Conservation (phyloP, 2,797 vertebrate species). For the Gambusia yucatana region DNA sequence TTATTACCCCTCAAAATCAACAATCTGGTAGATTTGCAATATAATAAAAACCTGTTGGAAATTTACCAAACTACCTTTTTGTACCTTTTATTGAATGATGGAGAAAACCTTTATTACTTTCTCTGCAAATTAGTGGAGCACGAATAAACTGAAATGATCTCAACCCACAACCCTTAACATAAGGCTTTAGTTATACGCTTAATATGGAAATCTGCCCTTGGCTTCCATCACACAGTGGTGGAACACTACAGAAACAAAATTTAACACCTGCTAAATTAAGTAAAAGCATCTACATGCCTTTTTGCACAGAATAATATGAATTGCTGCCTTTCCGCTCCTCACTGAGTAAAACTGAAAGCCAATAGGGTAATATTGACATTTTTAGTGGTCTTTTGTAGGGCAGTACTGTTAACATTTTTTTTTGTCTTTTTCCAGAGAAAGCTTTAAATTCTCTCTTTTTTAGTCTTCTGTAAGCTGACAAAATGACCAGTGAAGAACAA, state of each 20-base stretch:
- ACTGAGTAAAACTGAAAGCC: neutral
- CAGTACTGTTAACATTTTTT: slow-evolving; percentile 9
- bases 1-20: neutral
- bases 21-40: neutral
- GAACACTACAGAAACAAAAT: neutral
- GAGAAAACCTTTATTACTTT: neutral
- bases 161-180: neutral
- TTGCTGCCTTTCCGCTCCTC: neutral
- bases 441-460: slow-evolving; percentile 14
- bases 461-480: slow-evolving; percentile 36
- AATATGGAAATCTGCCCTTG: neutral
- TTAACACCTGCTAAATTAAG: neutral
- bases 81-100: neutral
- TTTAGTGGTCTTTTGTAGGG: slow-evolving; percentile 16
- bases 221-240: neutral
- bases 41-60: neutral
- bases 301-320: neutral
- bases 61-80: neutral
- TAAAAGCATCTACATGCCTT: neutral
- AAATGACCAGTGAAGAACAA: slow-evolving; percentile 58
- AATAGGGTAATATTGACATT: neutral
- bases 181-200: neutral
- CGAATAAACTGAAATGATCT: neutral
- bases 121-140: neutral
- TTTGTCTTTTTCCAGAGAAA: neutral